phyloP scores from a whole-genome alignment of 1,140 invertebrate genomes.

The Pseudomyrmex cubaensis region DNA sequence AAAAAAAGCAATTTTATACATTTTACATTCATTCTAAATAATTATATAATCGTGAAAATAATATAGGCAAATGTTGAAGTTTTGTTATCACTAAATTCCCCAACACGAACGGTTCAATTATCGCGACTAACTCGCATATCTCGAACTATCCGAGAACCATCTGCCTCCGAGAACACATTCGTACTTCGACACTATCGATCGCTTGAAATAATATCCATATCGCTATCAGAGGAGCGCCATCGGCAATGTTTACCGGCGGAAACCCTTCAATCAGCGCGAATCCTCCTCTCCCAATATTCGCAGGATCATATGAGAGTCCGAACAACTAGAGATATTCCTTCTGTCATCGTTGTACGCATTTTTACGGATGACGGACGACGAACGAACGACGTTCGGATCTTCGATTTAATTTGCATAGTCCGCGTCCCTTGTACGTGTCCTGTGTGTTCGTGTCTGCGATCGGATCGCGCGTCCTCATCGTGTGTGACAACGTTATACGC shows the following conservation, averaged over 20 bases:
- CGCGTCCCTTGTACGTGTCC: conserved; percentile 4
- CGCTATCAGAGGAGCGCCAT: conserved; percentile 44
- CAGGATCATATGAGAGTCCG: conserved; percentile 25
- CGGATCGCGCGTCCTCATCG: conserved; percentile 21
- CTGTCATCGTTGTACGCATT: conserved; percentile 44
- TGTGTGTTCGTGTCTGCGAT: neutral
- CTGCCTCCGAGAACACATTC: conserved; percentile 11
- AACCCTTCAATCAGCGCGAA: conserved; percentile 62
- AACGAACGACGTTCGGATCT: conserved; percentile 23
- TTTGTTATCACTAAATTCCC: neutral
- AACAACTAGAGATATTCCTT: neutral
- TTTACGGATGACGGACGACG: conserved; percentile 29
- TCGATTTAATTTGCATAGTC: conserved; percentile 70
- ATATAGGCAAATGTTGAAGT: neutral
- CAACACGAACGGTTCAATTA: neutral
- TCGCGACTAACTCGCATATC: neutral
- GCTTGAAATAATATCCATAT: conserved; percentile 48
- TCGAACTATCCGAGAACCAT: neutral
- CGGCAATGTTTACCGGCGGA: conserved; percentile 63
- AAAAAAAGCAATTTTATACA: neutral
- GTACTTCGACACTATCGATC: conserved; percentile 33
- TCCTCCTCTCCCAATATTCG: conserved; percentile 27
- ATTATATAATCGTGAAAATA: neutral
- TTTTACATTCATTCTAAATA: neutral
- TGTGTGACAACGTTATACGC: conserved; percentile 40